Evolutionary conservation across 2,888 invertebrate genomes (phyloP).

Genomic region (Malachius bipustulatus): DNA sequence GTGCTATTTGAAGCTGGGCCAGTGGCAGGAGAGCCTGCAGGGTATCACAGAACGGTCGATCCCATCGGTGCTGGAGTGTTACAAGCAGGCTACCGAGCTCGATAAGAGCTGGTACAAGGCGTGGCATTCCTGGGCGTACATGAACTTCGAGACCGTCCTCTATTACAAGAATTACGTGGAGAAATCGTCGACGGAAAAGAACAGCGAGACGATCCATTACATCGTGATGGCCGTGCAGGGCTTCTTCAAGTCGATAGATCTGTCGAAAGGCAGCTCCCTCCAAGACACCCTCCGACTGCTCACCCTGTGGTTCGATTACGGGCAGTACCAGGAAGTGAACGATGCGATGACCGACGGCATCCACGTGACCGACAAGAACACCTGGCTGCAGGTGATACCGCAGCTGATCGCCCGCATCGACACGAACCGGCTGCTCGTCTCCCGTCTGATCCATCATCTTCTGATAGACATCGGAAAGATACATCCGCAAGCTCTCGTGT

Average conservation of each 20-base stretch:
- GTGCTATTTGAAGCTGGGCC: constrained; percentile 87
- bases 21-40: constrained; percentile 84
- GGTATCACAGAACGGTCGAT: constrained; percentile 72
- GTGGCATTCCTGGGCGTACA: constrained; percentile 97
- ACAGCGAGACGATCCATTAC: constrained; percentile 44
- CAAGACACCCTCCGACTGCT: constrained; percentile 91
- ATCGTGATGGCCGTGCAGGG: constrained; percentile 92
- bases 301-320: constrained; percentile 97
- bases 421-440: constrained; percentile 77
- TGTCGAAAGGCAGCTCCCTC: constrained; percentile 84
- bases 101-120: constrained; percentile 91
- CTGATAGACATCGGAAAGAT: constrained; percentile 94
- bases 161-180: constrained; percentile 41
- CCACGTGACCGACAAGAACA: constrained; percentile 88
- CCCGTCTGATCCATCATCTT: constrained; percentile 82
- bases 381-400: constrained; percentile 98
- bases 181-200: constrained; percentile 15
- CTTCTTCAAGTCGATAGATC: constrained; percentile 82
- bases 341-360: constrained; percentile 89
- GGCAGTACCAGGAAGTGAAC: constrained; percentile 85
- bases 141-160: constrained; percentile 89
- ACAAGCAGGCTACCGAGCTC: constrained; percentile 70
- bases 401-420: constrained; percentile 97
- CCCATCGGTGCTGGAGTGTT: constrained; percentile 62
- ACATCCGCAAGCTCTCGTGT: constrained; percentile 89